These are phyloP conservation scores for Alosa sapidissima DNA, from an alignment of 2,797 vertebrate genomes.

Conservation along the genomic window DNA sequence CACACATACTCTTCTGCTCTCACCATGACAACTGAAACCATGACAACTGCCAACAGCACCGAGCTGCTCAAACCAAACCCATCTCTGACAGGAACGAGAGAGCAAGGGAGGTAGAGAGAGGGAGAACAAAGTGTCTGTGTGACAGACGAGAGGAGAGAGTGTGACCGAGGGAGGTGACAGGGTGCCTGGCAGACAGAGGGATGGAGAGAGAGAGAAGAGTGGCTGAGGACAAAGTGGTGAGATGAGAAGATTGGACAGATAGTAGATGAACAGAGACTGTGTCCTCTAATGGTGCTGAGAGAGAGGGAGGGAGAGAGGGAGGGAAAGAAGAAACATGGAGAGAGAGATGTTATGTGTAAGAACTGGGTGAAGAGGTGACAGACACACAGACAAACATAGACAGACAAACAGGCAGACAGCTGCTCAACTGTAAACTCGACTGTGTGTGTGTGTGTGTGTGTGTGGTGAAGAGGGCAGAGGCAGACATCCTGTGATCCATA, in stretches of 20 bases:
- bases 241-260: background rate
- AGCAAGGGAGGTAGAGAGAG: background rate
- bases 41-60: slow-evolving; percentile 20
- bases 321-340: too few relatives aligned
- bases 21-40: slow-evolving; percentile 34
- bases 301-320: background rate
- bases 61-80: background rate
- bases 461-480: background rate
- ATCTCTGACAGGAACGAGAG: slow-evolving; percentile 24
- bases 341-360: background rate
- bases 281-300: background rate
- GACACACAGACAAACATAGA: background rate
- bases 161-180: background rate
- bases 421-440: background rate
- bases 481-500: background rate
- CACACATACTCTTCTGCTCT: background rate
- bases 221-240: background rate
- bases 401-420: background rate
- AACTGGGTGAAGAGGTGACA: background rate
- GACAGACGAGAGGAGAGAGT: background rate
- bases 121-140: slow-evolving; percentile 4
- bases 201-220: background rate
- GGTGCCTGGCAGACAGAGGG: background rate
- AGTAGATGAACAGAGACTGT: background rate
- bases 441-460: background rate